Conservation (phyloP, 2,888 invertebrate genomes). For the Acleris literana region DNA sequence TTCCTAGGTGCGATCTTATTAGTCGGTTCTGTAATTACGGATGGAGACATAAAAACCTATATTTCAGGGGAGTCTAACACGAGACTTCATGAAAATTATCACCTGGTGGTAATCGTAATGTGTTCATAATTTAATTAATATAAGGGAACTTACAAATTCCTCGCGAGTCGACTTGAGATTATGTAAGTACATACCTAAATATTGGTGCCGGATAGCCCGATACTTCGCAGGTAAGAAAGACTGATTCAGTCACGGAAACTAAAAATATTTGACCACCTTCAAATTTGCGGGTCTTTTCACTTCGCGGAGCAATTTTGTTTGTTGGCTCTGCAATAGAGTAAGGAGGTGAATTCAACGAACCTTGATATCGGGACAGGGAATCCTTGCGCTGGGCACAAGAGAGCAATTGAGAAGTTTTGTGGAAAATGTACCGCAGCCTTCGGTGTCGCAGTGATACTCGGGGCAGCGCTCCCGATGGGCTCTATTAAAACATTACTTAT, state of each 20-base stretch:
- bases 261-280: constrained; percentile 74
- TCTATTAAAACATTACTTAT: constrained; percentile 58
- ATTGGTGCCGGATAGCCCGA: constrained; percentile 81
- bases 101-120: not conserved
- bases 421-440: constrained; percentile 73
- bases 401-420: constrained; percentile 64
- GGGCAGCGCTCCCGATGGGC: constrained; percentile 75
- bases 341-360: constrained; percentile 71
- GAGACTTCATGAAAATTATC: not conserved
- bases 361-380: constrained; percentile 88
- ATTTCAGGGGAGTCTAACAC: not conserved
- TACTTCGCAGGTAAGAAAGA: constrained; percentile 80
- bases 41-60: constrained; percentile 39
- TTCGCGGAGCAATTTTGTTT: constrained; percentile 86
- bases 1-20: constrained; percentile 86
- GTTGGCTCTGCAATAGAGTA: constrained; percentile 86
- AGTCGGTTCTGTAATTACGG: constrained; percentile 76
- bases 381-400: constrained; percentile 87
- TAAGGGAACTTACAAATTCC: not conserved
- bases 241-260: constrained; percentile 58
- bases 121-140: not conserved
- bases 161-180: not conserved
- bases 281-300: constrained; percentile 71
- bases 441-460: constrained; percentile 79
- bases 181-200: constrained; percentile 67